Percentiles rank a stretch among this genome's conserved stretches.
Conservation (phyloP, 2,888 invertebrate genomes). For the Syrphus vitripennis region DNA sequence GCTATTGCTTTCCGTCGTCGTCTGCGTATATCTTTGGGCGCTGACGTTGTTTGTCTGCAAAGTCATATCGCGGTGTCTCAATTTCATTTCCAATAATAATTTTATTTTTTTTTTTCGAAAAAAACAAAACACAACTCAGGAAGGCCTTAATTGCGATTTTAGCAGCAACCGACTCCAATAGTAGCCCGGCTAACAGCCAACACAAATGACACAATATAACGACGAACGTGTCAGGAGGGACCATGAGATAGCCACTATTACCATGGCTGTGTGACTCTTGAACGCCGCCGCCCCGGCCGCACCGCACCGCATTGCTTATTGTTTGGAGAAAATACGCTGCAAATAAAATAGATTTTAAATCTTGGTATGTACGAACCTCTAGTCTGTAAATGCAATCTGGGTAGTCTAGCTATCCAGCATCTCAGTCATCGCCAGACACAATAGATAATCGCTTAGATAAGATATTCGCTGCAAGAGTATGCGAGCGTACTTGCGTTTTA, state of each 20-base stretch:
- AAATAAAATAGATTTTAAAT: conserved; percentile 40
- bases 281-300: no score
- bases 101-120: not conserved
- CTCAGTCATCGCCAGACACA: conserved; percentile 67
- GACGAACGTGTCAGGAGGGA: conserved; percentile 46
- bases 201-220: conserved; percentile 64
- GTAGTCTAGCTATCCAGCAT: conserved; percentile 33
- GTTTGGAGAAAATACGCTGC: conserved; percentile 32
- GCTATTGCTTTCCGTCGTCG: conserved; percentile 48
- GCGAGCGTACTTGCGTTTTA: conserved; percentile 38
- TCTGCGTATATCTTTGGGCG: conserved; percentile 36
- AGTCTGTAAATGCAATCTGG: not conserved
- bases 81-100: conserved; percentile 55
- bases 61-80: conserved; percentile 52
- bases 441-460: conserved; percentile 70
- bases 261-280: not conserved
- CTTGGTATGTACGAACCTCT: not conserved
- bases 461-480: conserved; percentile 51
- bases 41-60: conserved; percentile 14
- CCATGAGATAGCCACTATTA: conserved; percentile 13
- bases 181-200: not conserved
- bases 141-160: conserved; percentile 64
- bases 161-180: not conserved
- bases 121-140: conserved; percentile 29
- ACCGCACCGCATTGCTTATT: conserved; percentile 47